A percentile compares a stretch with the other conserved stretches of the same genome.
These are phyloP conservation scores for Sebastes trivittatus DNA, from an alignment of 2,797 vertebrate genomes.

Conservation along the genomic window DNA sequence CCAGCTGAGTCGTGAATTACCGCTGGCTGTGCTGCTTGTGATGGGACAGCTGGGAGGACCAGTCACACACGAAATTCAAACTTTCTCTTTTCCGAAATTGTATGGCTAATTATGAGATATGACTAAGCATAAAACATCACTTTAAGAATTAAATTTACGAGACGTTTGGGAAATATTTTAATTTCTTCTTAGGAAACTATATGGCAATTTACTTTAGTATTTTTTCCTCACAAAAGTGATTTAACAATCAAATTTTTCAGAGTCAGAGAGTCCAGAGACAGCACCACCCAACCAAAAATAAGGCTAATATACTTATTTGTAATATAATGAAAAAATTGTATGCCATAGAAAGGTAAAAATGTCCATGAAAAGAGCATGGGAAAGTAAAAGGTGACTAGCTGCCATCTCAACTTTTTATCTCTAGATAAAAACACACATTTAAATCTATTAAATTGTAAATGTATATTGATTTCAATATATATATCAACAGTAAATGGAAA, in stretches of 20 bases:
- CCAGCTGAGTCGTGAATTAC: neutral
- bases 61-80: neutral
- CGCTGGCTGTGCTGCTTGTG: neutral
- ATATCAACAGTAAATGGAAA: neutral
- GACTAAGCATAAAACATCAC: constrained; percentile 2
- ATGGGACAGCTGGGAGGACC: constrained; percentile 34
- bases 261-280: neutral
- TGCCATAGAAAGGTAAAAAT: neutral
- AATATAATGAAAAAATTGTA: neutral
- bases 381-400: neutral
- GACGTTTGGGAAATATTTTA: neutral
- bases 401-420: neutral
- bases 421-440: neutral
- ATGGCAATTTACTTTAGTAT: neutral
- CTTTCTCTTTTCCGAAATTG: neutral
- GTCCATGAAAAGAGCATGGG: neutral
- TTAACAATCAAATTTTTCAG: neutral
- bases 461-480: neutral
- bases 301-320: neutral
- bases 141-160: neutral
- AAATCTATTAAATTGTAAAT: neutral
- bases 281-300: neutral
- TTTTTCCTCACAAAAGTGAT: neutral
- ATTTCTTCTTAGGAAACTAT: neutral
- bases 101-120: constrained; percentile 5